Conservation (phyloP, 2,113 vertebrate genomes). For the Rhinolophus ferrumequinum region DNA sequence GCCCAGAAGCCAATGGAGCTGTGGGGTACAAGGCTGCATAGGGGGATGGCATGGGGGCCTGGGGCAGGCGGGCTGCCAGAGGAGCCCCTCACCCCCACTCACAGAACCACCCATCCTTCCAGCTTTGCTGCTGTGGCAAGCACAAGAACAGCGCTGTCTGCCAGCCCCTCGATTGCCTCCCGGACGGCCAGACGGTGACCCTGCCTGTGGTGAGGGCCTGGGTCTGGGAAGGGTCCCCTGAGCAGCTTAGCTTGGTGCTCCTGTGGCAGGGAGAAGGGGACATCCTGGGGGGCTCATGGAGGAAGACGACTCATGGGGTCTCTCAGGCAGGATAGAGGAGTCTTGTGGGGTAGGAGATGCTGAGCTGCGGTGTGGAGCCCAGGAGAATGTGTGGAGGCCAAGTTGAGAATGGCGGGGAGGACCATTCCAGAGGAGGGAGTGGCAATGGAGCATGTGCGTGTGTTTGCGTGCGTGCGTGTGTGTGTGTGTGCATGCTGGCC, state of each 20-base stretch:
- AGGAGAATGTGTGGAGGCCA: neutral
- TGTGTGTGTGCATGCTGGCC: neutral
- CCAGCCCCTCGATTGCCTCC: slow-evolving; percentile 79
- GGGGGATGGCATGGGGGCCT: fast-evolving
- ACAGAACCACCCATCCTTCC: neutral
- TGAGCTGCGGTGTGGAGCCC: neutral
- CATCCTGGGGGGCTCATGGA: neutral
- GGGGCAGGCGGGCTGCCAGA: neutral
- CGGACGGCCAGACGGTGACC: slow-evolving; percentile 71
- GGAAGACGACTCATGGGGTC: neutral
- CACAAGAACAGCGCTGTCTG: neutral
- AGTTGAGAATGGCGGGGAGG: neutral
- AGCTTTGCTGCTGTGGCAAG: slow-evolving; percentile 56
- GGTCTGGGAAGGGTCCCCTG: neutral
- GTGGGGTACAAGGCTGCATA: neutral
- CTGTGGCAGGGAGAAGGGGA: neutral
- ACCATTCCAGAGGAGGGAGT: neutral
- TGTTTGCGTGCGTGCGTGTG: neutral
- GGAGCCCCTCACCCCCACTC: neutral
- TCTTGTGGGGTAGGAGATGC: neutral
- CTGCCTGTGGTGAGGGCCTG: slow-evolving; percentile 83
- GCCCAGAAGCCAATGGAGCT: slow-evolving; percentile 51
- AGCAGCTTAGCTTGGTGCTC: neutral
- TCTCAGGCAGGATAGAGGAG: neutral
- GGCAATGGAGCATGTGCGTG: too few species aligned